Evolutionary conservation across 2,888 invertebrate genomes (phyloP), one percentile per base, ranked within the genome.

Genomic region (Ctena decussata): DNA sequence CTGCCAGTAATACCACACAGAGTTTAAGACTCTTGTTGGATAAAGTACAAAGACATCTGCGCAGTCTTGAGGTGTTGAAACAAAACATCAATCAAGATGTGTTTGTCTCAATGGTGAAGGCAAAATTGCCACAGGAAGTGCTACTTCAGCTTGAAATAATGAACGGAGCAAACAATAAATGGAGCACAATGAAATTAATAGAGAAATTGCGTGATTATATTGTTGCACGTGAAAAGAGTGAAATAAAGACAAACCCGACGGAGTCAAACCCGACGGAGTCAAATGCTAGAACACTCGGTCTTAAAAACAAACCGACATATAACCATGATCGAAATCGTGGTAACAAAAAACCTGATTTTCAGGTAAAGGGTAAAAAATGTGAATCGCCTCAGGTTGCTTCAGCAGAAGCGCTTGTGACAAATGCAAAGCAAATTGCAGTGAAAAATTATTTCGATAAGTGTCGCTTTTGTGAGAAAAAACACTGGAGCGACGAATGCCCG

Each of bases 11-110:
- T 65, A 80, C 35, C 44, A 80, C 57, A 57, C 35, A 70, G 12
- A 79, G 79, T 30, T 49, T 82, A 44, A 75, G 85, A 65, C 18
- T 39, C 12, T 78, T 85, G 3, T 39, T 85, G 15, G 81, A 85
- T 49, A 69, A 57, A 41, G 44, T 85, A 8, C 65, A 85, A 30
- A 49, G 32, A 70, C 60, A 85, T 39, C 60, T 85, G 21, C 71
- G 82, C 27, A 77, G 73, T 69, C 72, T 81, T 27, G 80, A 77
- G 69, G 74, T 78, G 37, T 46, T 85, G n/a, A 49, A 77, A 39
- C 78, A 81, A n/a, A 44, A 85, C 71, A 57, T 81, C 2, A 41
- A 75, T 35, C 84, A 85, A 70, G 57, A 78, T 32, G 75, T 85
- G n/a, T 77, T 77, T 78, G 73, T 81, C 21, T 81, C 81, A 0